Conservation (phyloP, 2,888 invertebrate genomes). For the Norana najaformis region DNA sequence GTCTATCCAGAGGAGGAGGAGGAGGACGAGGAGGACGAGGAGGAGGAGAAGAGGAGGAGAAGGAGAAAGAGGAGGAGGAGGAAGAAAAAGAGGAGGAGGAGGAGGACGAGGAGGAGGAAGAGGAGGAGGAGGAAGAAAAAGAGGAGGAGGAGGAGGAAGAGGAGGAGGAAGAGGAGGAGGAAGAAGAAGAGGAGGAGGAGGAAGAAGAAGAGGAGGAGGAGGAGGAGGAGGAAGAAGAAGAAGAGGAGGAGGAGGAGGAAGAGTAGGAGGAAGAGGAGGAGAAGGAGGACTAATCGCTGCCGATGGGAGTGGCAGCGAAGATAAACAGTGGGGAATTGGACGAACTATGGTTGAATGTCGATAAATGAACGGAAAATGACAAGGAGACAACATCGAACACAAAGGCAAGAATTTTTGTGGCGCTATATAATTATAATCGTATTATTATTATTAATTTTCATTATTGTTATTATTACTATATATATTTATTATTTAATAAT, state of each 20-base stretch:
- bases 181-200: slow-evolving; percentile 68
- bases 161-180: slow-evolving; percentile 41
- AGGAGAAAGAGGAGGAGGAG: slow-evolving; percentile 34
- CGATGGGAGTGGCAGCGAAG: too few relatives aligned
- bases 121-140: slow-evolving; percentile 57
- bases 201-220: slow-evolving; percentile 36
- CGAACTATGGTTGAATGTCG: too few relatives aligned
- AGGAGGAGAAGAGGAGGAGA: slow-evolving; percentile 20
- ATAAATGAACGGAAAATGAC: too few relatives aligned
- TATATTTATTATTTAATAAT: too few relatives aligned
- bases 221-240: slow-evolving; percentile 32
- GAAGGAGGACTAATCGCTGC: slow-evolving; percentile 30
- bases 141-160: slow-evolving; percentile 18
- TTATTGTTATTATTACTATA: too few relatives aligned
- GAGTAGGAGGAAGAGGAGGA: too few relatives aligned
- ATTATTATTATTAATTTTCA: too few relatives aligned
- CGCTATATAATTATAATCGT: too few relatives aligned
- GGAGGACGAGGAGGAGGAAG: slow-evolving; percentile 51
- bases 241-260: slow-evolving; percentile 38
- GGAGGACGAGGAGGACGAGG: slow-evolving; percentile 63
- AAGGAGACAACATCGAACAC: too few relatives aligned
- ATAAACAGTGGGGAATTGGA: too few relatives aligned
- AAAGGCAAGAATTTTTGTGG: too few relatives aligned
- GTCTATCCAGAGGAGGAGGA: slow-evolving; percentile 28
- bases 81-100: slow-evolving; percentile 42